A percentile compares a stretch with the other conserved stretches of the same genome.
Evolutionary conservation across 2,113 vertebrate genomes (phyloP).

Genomic region (Ursus arctos): DNA sequence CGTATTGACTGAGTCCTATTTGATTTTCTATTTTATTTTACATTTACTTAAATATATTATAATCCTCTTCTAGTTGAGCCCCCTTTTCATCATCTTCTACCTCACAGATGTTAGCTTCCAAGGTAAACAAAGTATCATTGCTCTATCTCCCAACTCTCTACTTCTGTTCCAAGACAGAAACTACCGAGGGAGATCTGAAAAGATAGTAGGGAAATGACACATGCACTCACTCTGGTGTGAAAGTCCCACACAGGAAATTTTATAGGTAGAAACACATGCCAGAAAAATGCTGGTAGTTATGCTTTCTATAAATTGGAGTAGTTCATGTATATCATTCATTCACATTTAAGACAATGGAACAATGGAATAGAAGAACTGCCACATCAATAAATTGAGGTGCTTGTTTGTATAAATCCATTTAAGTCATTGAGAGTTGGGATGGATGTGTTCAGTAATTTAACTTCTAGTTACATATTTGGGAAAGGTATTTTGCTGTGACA

Average conservation of each 20-base stretch:
- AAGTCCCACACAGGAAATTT: not conserved
- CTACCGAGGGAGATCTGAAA: not conserved
- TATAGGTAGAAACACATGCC: not conserved
- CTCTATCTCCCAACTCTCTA: not conserved
- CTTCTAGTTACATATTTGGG: not conserved
- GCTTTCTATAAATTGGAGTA: not conserved
- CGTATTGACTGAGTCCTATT: not conserved
- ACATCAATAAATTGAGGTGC: not conserved
- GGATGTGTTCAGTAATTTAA: not conserved
- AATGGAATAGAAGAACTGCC: not conserved
- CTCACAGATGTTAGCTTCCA: not conserved
- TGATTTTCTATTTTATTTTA: slow-evolving; percentile 54
- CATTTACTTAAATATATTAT: not conserved
- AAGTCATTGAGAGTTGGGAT: not conserved
- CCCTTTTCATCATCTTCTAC: not conserved
- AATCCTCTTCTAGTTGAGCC: not conserved
- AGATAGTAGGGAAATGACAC: not conserved
- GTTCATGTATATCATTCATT: not conserved
- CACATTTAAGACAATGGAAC: not conserved
- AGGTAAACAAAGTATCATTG: not conserved
- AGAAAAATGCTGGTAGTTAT: not conserved
- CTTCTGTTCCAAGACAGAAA: slow-evolving; percentile 1
- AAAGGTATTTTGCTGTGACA: not conserved
- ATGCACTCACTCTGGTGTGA: not conserved
- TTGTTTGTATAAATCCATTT: not conserved